A percentile compares a stretch with the other conserved stretches of the same genome.
These are phyloP conservation scores for Pissodes strobi DNA, from an alignment of 1,140 invertebrate genomes.

Conservation along the genomic window DNA sequence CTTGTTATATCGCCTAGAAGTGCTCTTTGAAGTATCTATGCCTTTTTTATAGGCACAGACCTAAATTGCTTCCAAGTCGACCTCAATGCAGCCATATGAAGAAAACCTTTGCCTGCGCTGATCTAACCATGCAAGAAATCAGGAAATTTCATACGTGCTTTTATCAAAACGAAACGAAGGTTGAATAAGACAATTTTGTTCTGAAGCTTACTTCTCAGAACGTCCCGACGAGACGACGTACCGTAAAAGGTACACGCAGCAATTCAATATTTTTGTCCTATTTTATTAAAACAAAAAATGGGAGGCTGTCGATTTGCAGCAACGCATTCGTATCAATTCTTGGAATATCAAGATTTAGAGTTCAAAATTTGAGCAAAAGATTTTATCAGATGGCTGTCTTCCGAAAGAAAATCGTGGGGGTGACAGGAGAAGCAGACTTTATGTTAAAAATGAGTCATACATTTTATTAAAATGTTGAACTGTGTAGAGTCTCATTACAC, in stretches of 20 bases:
- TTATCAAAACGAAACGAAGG: not conserved
- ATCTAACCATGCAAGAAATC: not conserved
- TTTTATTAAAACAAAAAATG: not conserved
- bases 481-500: conserved; percentile 1
- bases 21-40: too few species aligned
- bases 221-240: not conserved
- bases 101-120: not conserved
- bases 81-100: not conserved
- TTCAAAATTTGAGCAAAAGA: not conserved
- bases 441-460: too few species aligned
- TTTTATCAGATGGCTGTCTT: too few species aligned
- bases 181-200: not conserved
- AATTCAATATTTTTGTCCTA: not conserved
- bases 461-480: too few species aligned
- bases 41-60: conserved; percentile 2
- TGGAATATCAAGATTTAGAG: conserved; percentile 2
- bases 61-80: not conserved
- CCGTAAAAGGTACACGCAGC: not conserved
- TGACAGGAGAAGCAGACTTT: not conserved
- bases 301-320: not conserved
- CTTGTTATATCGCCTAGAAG: too few species aligned
- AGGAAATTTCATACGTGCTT: not conserved
- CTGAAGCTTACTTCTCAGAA: not conserved
- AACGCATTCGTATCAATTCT: not conserved
- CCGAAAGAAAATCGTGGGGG: too few species aligned